Evolutionary conservation across 2,888 invertebrate species (phyloP), one percentile per base, ranked within the genome.

Genomic region (Vesta saturnalis): DNA sequence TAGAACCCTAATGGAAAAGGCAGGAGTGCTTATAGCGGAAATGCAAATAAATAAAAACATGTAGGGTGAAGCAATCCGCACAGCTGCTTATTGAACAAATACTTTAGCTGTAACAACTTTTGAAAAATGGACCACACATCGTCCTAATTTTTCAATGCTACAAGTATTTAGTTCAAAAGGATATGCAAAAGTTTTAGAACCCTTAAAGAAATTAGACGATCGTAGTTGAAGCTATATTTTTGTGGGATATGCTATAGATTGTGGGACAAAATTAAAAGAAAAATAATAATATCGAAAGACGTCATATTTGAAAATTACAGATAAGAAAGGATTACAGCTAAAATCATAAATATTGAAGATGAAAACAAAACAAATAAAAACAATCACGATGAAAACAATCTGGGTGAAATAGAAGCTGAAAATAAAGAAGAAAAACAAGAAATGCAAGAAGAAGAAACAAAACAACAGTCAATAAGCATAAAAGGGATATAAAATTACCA

Each of bases 71-170:
- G n/a, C n/a, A n/a, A n/a, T n/a, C n/a, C n/a, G n/a, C n/a, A n/a
- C n/a, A n/a, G n/a, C 79, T 79, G 78, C 47, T 39, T 77, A n/a
- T 60, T 74, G 2, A 79, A 77, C 63, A 52, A 76, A 66, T 72
- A 74, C 54, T 73, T 76, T n/a, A n/a, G n/a, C n/a, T n/a, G n/a
- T n/a, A 14, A 77, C 76, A 30, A 30, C 4, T 10, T 10, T 30
- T 30, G 10, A 10, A 30, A 30, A 30, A 30, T 30, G 30, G 30
- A 30, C 30, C 4, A 30, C 30, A 30, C 30, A 30, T 6, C 30
- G 30, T 30, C 30, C 30, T 6, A 30, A 30, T n/a, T n/a, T n/a
- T n/a, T n/a, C n/a, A n/a, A n/a, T n/a, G n/a, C n/a, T n/a, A n/a
- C n/a, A n/a, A n/a, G n/a, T n/a, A n/a, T n/a, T n/a, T n/a, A n/a